Base-by-base conservation (phyloP, 2,797 vertebrate genomes). In the Melanotaenia nigrans region DNA sequence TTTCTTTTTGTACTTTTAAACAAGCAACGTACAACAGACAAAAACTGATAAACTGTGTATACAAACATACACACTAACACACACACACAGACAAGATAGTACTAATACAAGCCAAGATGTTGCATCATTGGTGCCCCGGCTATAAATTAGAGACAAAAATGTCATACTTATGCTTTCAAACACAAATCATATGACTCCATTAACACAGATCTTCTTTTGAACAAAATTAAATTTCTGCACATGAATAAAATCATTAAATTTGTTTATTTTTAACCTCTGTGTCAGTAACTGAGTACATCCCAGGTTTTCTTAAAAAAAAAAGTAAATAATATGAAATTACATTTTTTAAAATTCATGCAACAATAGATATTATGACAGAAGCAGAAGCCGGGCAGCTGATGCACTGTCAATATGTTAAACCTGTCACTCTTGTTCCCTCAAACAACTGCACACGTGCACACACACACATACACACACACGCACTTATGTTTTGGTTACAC, bases 401-500 rank as follows among this genome's bases (percentile, higher is more conserved):
- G 60, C 68, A 79, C 67, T 67, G 77, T 74, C 66, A 85, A 73
- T 82, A 82, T 84, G 74, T 78, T 72, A 77, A 76, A 86, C 53
- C 75, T 71, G 66, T 83, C 77, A 73, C 51, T 68, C 47, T 32
- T 42, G 25, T 33, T 61, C 61, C 36, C 63, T 68, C 61, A 58
- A 69, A 73, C 58, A 73, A 35, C 33, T 69, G 25, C 66, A 36
- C 59, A 12, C 64, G 57, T 49, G n/a, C 64, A 16, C 73, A 36
- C 64, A 51, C 71, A 16, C 53, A 16, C 11, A 54, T 71, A 36
- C 64, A 47, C 70, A 16, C 11, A 54, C 64, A 1, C 71, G 61
- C 78, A 72, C 64, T 68, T 82, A 83, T 78, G 88, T 80, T 91
- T 89, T 71, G 33, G 91, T 95, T 95, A 95, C 95, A 95, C 95